phyloP scores from a whole-genome alignment of 2,797 vertebrate genomes.

The Esox masquinongy region DNA sequence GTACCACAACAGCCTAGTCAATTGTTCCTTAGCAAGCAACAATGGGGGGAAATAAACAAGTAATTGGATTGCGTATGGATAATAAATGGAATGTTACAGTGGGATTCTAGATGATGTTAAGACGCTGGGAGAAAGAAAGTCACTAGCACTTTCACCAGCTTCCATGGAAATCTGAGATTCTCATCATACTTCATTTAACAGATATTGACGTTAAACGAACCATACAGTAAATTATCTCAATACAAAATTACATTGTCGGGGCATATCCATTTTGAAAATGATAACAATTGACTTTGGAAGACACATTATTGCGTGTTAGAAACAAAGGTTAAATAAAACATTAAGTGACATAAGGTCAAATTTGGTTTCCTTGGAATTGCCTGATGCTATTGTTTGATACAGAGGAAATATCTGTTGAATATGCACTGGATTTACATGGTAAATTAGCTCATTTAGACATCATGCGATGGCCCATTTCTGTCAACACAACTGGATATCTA shows the following conservation, averaged over 20 bases:
- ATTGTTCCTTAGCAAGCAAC: constrained; percentile 13
- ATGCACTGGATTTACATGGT: constrained; percentile 6
- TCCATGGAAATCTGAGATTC: neutral
- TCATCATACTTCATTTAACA: constrained; percentile 13
- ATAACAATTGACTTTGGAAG: constrained; percentile 18
- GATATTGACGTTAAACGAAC: constrained; percentile 13
- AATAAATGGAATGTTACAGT: constrained; percentile 17
- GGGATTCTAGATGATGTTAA: constrained; percentile 6
- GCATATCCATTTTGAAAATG: constrained; percentile 8
- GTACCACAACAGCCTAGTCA: neutral
- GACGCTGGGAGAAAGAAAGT: neutral
- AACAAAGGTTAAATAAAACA: constrained; percentile 5
- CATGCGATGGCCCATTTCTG: neutral
- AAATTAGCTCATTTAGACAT: constrained; percentile 2
- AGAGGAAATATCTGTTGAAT: constrained; percentile 6
- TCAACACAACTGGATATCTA: constrained; percentile 1
- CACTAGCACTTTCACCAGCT: neutral
- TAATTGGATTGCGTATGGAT: constrained; percentile 15
- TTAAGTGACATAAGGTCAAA: constrained; percentile 3
- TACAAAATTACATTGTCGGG: neutral
- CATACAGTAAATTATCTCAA: constrained; percentile 1
- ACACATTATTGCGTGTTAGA: neutral
- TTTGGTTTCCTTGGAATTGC: constrained; percentile 5
- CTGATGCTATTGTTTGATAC: neutral
- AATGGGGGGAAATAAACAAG: constrained; percentile 10